Base-by-base conservation (phyloP, 23 tunicate species). In the Trididemnum nubilum region DNA sequence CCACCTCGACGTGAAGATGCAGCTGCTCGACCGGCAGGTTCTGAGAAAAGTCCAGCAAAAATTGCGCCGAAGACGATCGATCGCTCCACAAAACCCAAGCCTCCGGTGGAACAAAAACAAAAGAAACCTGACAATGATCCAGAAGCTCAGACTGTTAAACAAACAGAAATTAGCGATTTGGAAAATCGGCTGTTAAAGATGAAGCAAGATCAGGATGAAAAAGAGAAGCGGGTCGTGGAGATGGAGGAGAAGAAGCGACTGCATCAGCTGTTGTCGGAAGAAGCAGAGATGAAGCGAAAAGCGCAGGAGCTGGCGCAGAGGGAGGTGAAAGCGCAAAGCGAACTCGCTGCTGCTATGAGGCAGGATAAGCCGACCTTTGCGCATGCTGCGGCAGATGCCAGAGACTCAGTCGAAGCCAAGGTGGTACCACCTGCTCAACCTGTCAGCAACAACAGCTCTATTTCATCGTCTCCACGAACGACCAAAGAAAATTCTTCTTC, bases 321-420 rank as follows among this genome's bases (percentile, higher is more conserved):
- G 25, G 72, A 80, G 33, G 34, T 37, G 49, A 51, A 92, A 64
- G 92, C 88, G 0, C 83, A 92, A 61, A 77, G 78, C 0, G 88
- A 92, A 2, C 85, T 86, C 49, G 97, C 92, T 9, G 81, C 36
- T 2, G 39, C 82, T 36, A 87, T 86, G 97, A 65, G 97, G 59
- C 82, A 32, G 7, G 33, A n/a, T 27, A 73, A 73, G 79, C 74
- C 74, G 7, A 63, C n/a, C n/a, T n/a, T n/a, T n/a, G n/a, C n/a
- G n/a, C n/a, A n/a, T n/a, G n/a, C n/a, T n/a, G n/a, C n/a, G n/a
- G n/a, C n/a, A n/a, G n/a, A n/a, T n/a, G n/a, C n/a, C n/a, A n/a
- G n/a, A n/a, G n/a, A n/a, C n/a, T n/a, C n/a, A n/a, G n/a, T n/a
- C n/a, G n/a, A n/a, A n/a, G n/a, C n/a, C n/a, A n/a, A n/a, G n/a